Evolutionary conservation across 1,140 invertebrate genomes (phyloP).

Genomic region (Drosophila carrolli): DNA sequence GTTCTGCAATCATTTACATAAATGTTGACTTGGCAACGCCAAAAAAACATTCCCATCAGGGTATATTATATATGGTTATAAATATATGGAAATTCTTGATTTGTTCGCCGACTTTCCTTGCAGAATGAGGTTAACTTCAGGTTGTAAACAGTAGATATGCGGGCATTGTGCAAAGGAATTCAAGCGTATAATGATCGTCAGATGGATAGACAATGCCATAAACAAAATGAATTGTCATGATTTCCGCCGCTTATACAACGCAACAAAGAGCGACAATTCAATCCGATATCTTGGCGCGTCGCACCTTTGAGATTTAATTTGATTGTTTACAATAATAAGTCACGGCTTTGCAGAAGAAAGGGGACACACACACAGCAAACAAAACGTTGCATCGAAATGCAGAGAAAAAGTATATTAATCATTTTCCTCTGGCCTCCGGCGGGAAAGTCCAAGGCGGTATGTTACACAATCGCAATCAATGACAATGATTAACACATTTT

Average conservation of each 20-base stretch:
- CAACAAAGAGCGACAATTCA: conserved; percentile 55
- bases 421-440: conserved; percentile 37
- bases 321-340: conserved; percentile 65
- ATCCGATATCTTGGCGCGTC: conserved; percentile 52
- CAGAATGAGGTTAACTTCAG: conserved; percentile 49
- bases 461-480: conserved; percentile 47
- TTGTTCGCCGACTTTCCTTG: conserved; percentile 31
- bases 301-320: conserved; percentile 53
- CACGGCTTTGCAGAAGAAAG: conserved; percentile 60
- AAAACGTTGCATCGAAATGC: conserved; percentile 27
- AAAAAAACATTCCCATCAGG: conserved; percentile 12
- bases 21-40: conserved; percentile 51
- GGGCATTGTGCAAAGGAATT: conserved; percentile 54
- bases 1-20: conserved; percentile 51
- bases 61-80: conserved; percentile 15
- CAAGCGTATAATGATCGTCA: conserved; percentile 67
- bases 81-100: conserved; percentile 47
- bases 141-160: conserved; percentile 30
- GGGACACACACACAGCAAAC: conserved; percentile 4
- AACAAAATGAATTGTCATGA: conserved; percentile 72
- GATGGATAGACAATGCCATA: conserved; percentile 66
- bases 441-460: conserved; percentile 39
- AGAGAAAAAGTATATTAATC: conserved; percentile 51
- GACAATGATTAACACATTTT: conserved; percentile 56
- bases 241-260: conserved; percentile 68